Percentiles rank a stretch among this genome's conserved stretches.
phyloP scores from a whole-genome alignment of 2,113 vertebrate species.

The Ochotona curzoniae region DNA sequence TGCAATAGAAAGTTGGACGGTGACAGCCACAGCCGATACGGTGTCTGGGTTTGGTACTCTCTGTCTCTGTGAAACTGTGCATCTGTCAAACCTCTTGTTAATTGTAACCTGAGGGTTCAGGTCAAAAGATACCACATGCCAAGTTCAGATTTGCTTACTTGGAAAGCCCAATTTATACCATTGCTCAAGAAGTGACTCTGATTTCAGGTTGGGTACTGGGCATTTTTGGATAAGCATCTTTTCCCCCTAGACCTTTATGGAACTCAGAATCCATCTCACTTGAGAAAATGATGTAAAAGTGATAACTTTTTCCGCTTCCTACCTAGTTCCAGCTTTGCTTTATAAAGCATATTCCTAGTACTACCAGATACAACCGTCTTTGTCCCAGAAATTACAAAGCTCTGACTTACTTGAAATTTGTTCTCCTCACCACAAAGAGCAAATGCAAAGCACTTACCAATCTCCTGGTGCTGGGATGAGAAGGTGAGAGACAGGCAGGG shows the following conservation, averaged over 20 bases:
- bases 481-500: not conserved
- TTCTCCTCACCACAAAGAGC: slow-evolving; percentile 32
- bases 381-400: slow-evolving; percentile 12
- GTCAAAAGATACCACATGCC: not conserved
- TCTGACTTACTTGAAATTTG: slow-evolving; percentile 27
- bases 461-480: not conserved
- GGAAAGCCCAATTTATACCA: not conserved
- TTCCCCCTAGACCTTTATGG: not conserved
- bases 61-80: not conserved
- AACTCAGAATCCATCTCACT: not conserved
- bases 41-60: not conserved
- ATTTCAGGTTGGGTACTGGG: not conserved
- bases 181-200: not conserved
- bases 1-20: not conserved
- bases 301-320: not conserved
- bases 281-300: not conserved
- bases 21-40: not conserved
- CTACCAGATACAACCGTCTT: not conserved
- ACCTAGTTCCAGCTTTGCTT: not conserved
- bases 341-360: not conserved
- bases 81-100: not conserved
- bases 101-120: not conserved
- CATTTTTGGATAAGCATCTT: not conserved
- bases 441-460: slow-evolving; percentile 80
- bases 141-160: slow-evolving; percentile 1